These are phyloP conservation scores for Gila robusta DNA, from an alignment of 2,797 vertebrate genomes.

Conservation along the genomic window DNA sequence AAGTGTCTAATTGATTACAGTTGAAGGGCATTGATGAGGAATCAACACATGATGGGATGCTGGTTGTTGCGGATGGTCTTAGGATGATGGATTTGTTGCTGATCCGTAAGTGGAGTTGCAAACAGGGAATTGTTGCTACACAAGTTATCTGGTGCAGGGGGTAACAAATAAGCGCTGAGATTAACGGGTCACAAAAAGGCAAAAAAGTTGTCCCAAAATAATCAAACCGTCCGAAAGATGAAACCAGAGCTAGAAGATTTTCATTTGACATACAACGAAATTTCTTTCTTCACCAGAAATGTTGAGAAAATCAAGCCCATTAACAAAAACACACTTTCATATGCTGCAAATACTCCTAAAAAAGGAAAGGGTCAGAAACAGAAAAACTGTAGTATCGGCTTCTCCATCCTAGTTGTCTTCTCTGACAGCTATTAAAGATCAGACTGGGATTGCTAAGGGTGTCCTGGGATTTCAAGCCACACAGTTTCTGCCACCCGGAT, in stretches of 20 bases:
- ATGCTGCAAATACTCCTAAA: neutral
- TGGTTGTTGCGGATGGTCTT: neutral
- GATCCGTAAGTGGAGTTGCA: slow-evolving; percentile 8
- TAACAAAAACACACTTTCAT: neutral
- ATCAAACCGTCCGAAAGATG: no score
- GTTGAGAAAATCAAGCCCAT: neutral
- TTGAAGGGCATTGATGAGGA: neutral
- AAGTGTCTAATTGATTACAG: neutral
- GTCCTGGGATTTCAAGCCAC: slow-evolving; percentile 42
- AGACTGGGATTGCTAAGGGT: slow-evolving; percentile 17
- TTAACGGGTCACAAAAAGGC: neutral
- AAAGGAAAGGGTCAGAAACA: neutral
- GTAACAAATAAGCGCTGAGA: neutral
- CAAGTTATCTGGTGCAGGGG: neutral
- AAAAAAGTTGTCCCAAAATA: neutral
- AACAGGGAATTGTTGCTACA: neutral
- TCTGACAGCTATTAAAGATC: slow-evolving; percentile 3
- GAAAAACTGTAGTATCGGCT: neutral
- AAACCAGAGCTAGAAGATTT: neutral
- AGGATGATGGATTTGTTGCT: neutral
- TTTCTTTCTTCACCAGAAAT: neutral
- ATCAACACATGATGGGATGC: neutral
- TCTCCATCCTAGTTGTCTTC: slow-evolving; percentile 36
- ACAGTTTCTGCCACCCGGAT: slow-evolving; percentile 26
- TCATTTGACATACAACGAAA: neutral